Evolutionary conservation across 2,888 invertebrate species (phyloP).

Genomic region (Trissoscelio sp.): DNA sequence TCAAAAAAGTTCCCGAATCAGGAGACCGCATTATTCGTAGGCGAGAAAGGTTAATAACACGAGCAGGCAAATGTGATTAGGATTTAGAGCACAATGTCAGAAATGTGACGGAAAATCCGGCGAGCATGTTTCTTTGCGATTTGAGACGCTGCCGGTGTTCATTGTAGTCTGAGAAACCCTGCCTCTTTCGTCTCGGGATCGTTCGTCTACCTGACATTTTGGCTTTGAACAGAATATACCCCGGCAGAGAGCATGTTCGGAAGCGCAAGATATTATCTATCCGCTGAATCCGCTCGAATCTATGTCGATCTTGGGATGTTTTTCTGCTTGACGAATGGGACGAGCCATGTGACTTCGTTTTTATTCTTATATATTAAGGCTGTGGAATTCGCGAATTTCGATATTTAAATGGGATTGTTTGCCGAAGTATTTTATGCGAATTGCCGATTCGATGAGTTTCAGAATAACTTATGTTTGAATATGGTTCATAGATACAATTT

Average conservation of each 20-base stretch:
- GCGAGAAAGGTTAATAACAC: slow-evolving; percentile 58
- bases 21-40: slow-evolving; percentile 28
- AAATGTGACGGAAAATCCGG: slow-evolving; percentile 38
- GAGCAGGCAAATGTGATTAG: slow-evolving; percentile 45
- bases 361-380: slow-evolving; percentile 49
- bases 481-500: slow-evolving; percentile 31
- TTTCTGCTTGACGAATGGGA: slow-evolving; percentile 64
- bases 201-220: slow-evolving; percentile 79
- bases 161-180: slow-evolving; percentile 70
- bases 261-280: slow-evolving; percentile 79
- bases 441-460: slow-evolving; percentile 40
- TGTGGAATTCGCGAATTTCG: slow-evolving; percentile 56
- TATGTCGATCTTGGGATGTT: slow-evolving; percentile 68
- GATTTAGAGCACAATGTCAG: slow-evolving; percentile 3
- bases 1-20: background rate
- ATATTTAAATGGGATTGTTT: slow-evolving; percentile 45
- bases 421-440: slow-evolving; percentile 28
- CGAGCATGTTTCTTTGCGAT: slow-evolving; percentile 33
- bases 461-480: slow-evolving; percentile 16
- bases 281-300: slow-evolving; percentile 77
- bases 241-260: slow-evolving; percentile 70
- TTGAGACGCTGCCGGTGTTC: slow-evolving; percentile 40
- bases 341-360: slow-evolving; percentile 49
- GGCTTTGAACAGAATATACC: slow-evolving; percentile 73
- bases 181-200: slow-evolving; percentile 60